These are phyloP conservation scores for Phyllotreta striolata DNA, from an alignment of 2,888 invertebrate genomes.

Conservation along the genomic window DNA sequence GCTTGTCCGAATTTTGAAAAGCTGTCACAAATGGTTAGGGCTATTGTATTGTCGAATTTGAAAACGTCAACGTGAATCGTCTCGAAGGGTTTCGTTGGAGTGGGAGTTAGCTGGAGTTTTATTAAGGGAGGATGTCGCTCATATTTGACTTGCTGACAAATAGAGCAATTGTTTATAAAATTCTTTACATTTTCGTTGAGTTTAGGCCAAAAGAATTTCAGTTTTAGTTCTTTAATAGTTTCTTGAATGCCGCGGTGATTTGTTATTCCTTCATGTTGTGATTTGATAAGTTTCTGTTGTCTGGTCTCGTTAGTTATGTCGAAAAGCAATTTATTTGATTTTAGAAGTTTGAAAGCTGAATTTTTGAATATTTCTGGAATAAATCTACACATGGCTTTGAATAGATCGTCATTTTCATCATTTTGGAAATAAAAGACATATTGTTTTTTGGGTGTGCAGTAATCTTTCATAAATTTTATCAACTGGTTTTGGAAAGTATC, in stretches of 20 bases:
- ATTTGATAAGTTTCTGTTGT: constrained; percentile 21
- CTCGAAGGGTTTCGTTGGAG: background rate
- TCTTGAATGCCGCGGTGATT: constrained; percentile 40
- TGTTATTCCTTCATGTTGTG: constrained; percentile 33
- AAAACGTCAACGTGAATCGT: constrained; percentile 2
- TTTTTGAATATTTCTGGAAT: constrained; percentile 15
- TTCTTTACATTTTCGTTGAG: background rate
- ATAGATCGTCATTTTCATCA: constrained; percentile 7
- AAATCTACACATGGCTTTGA: constrained; percentile 12
- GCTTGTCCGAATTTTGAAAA: constrained; percentile 4
- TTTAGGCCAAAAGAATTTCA: constrained; percentile 35
- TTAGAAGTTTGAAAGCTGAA: constrained; percentile 4
- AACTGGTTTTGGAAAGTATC: constrained; percentile 10
- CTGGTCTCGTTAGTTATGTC: too few relatives aligned
- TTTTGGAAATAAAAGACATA: constrained; percentile 17
- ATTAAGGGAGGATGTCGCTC: constrained; percentile 10
- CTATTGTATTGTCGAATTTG: constrained; percentile 15
- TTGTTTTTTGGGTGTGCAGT: constrained; percentile 12
- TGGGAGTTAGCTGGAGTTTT: constrained; percentile 1
- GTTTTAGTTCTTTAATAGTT: constrained; percentile 30
- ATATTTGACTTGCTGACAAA: background rate
- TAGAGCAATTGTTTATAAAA: background rate
- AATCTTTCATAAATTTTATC: constrained; percentile 21
- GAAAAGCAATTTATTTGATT: too few relatives aligned
- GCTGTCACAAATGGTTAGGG: constrained; percentile 12